Evolutionary conservation across 1,140 invertebrate genomes (phyloP), one percentile per base, ranked within the genome.

Genomic region (Drosophila pachea): DNA sequence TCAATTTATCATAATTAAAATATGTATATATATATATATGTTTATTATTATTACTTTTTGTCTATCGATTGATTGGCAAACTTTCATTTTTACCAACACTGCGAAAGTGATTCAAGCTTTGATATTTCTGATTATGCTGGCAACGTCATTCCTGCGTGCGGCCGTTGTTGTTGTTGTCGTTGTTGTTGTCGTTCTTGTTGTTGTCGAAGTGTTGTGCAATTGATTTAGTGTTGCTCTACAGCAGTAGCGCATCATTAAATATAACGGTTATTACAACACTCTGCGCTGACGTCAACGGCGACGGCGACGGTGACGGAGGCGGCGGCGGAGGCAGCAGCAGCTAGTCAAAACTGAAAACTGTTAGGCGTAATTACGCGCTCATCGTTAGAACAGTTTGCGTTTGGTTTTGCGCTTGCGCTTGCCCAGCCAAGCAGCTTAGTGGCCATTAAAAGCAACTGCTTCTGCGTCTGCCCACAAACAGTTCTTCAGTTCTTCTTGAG

Each of bases 381-480:
- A 87, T 76, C 74, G 84, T 86, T 88, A 87, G 86, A 87, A 87
- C 81, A 78, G 86, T 86, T 86, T 78, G 66, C 70, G 70, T 72
- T 77, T 45, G 16, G 16, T 16, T n/a, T 67, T 76, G 52, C 63
- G 8, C 9, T 68, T n/a, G 60, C 42, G 33, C 33, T 36, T 59
- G 48, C 32, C 49, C 53, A 72, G 63, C 50, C 55, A 60, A 86
- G 78, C 65, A 74, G 48, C 16, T 61, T 60, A 69, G 65, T 69
- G 60, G 68, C 61, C 76, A 78, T 75, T 78, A 74, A 78, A 75
- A 69, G 31, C 56, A 55, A 53, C 48, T 52, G 36, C 49, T 22
- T 38, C 22, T 38, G 70, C 48, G 40, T 52, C 68, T 54, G 32
- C 47, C 31, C 50, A 54, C 22, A 45, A 59, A 52, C 45, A 45